Evolutionary conservation across 2,797 vertebrate genomes (phyloP).

Genomic region (Gymnothorax javanicus): DNA sequence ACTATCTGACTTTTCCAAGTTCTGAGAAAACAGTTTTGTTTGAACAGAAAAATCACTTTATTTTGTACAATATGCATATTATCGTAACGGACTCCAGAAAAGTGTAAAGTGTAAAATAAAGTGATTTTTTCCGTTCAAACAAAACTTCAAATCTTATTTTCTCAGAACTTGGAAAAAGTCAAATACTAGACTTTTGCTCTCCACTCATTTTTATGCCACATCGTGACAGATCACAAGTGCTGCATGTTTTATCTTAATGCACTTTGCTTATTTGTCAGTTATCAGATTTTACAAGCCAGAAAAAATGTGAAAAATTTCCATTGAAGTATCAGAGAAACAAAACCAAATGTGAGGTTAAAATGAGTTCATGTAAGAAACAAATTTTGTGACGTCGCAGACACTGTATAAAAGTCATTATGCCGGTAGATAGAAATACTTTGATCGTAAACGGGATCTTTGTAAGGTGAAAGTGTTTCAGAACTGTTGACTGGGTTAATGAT

Average conservation of each 20-base stretch:
- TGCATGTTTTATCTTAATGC: background rate
- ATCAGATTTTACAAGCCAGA: background rate
- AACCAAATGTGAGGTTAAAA: background rate
- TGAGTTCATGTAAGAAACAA: background rate
- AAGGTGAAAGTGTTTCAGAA: background rate
- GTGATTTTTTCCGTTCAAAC: too few species aligned
- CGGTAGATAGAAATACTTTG: background rate
- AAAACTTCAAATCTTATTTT: too few species aligned
- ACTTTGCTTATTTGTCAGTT: background rate
- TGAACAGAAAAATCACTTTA: too few species aligned
- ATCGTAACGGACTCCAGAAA: too few species aligned
- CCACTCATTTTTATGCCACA: background rate
- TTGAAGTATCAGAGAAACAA: background rate
- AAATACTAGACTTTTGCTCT: background rate
- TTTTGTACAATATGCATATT: too few species aligned
- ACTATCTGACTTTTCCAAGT: too few species aligned
- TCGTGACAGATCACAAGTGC: background rate
- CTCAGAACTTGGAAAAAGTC: too few species aligned
- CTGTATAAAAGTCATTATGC: background rate
- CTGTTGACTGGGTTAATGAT: slow-evolving; percentile 46
- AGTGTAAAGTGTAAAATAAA: too few species aligned
- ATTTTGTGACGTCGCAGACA: background rate
- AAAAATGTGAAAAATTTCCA: background rate
- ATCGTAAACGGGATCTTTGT: background rate
- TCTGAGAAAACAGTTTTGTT: too few species aligned